These are phyloP conservation scores for Agapornis roseicollis DNA, from an alignment of 2,113 vertebrate genomes.

Conservation along the genomic window DNA sequence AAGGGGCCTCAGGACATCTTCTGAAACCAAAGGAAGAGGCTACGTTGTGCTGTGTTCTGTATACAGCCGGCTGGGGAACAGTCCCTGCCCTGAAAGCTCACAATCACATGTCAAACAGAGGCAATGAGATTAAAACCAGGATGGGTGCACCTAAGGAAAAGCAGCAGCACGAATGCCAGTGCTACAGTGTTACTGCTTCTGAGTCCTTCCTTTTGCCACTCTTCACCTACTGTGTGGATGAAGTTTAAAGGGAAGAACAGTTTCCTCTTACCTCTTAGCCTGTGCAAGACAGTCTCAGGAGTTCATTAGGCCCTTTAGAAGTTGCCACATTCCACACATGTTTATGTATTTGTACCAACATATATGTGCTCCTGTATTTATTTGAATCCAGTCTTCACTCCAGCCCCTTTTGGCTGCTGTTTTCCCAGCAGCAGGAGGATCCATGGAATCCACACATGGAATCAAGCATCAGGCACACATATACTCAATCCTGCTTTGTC, in stretches of 20 bases:
- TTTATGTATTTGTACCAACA: background rate
- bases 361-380: accelerated
- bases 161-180: background rate
- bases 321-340: accelerated
- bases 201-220: background rate
- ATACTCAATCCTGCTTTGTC: background rate
- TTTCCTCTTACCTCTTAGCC: background rate
- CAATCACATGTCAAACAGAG: background rate
- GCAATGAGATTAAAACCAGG: background rate
- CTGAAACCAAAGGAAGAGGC: background rate
- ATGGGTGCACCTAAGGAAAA: background rate
- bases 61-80: too few species aligned
- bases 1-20: background rate
- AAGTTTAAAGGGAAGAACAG: background rate
- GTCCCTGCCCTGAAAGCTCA: background rate
- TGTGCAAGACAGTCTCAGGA: background rate
- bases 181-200: background rate
- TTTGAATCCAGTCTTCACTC: background rate
- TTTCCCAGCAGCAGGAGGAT: background rate
- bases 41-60: accelerated
- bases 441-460: background rate
- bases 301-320: background rate
- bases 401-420: background rate
- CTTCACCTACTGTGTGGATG: background rate
- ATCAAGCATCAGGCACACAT: accelerated